These are phyloP conservation scores for Macrosiphum euphorbiae DNA, from an alignment of 2,888 invertebrate species.

Conservation along the genomic window DNA sequence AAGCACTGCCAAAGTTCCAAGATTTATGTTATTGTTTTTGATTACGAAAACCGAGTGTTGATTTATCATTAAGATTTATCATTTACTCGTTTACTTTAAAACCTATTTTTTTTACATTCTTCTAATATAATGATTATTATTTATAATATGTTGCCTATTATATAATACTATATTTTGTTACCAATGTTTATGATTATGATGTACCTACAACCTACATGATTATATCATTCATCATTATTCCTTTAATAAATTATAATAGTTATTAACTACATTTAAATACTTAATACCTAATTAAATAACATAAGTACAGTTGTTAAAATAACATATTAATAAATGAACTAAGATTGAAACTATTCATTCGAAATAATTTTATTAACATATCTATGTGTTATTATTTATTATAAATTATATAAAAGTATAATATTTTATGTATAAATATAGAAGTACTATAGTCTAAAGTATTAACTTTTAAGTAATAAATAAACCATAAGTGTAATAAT, in stretches of 20 bases:
- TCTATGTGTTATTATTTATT: background rate
- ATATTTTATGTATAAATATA: background rate
- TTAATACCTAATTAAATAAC: background rate
- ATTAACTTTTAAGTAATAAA: background rate
- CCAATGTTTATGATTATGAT: too few relatives aligned
- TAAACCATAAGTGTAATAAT: background rate
- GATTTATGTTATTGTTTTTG: conserved; percentile 1
- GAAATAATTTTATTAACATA: background rate
- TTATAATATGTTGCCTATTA: background rate
- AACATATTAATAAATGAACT: background rate
- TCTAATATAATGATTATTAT: background rate
- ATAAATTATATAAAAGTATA: background rate
- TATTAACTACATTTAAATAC: background rate
- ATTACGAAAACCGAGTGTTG: too few relatives aligned
- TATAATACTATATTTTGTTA: background rate
- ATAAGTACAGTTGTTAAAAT: background rate
- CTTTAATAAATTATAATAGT: too few relatives aligned
- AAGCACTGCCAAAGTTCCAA: background rate
- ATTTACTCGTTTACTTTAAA: background rate
- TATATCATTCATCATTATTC: too few relatives aligned
- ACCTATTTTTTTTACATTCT: background rate
- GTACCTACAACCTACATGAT: too few relatives aligned
- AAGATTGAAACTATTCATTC: background rate
- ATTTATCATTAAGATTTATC: background rate
- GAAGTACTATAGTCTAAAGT: background rate